phyloP scores from a whole-genome alignment of 2,888 invertebrate genomes.

The Drosophila mettleri region DNA sequence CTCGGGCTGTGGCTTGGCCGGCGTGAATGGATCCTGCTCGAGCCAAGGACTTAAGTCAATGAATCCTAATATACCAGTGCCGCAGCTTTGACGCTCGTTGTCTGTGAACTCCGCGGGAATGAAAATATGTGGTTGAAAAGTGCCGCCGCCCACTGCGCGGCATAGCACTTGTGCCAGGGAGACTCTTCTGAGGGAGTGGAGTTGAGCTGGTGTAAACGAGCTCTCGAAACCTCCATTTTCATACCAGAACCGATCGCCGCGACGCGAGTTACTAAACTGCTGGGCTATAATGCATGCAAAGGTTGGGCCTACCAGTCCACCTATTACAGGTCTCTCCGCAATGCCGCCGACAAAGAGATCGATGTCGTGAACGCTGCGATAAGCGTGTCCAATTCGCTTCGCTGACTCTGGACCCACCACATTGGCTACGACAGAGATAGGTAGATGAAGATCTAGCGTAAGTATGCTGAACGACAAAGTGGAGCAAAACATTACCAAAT shows the following conservation, averaged over 20 bases:
- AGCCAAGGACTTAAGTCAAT: slow-evolving; percentile 84
- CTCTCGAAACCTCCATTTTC: slow-evolving; percentile 91
- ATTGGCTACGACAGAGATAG: slow-evolving; percentile 80
- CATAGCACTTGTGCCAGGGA: slow-evolving; percentile 89
- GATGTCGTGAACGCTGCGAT: slow-evolving; percentile 91
- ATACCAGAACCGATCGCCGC: slow-evolving; percentile 93
- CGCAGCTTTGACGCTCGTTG: slow-evolving; percentile 83
- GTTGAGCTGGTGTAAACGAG: slow-evolving; percentile 91
- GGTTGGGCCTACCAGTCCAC: slow-evolving; percentile 93
- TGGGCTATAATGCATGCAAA: slow-evolving; percentile 95
- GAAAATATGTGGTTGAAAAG: slow-evolving; percentile 84
- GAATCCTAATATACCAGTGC: slow-evolving; percentile 73
- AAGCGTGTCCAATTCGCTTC: slow-evolving; percentile 87
- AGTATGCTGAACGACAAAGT: neutral
- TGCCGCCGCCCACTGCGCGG: slow-evolving; percentile 83
- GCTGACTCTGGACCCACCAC: slow-evolving; percentile 89
- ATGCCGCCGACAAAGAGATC: slow-evolving; percentile 93
- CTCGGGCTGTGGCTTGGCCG: slow-evolving; percentile 49
- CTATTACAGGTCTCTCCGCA: slow-evolving; percentile 91
- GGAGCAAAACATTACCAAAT: slow-evolving; percentile 83
- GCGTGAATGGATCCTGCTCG: slow-evolving; percentile 83
- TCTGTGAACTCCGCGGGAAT: slow-evolving; percentile 82
- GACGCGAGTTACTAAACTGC: slow-evolving; percentile 91
- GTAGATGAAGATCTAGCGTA: neutral
- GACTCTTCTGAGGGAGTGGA: slow-evolving; percentile 90